Evolutionary conservation across 2,888 invertebrate species (phyloP).

Genomic region (Pristionchus maxplancki): DNA sequence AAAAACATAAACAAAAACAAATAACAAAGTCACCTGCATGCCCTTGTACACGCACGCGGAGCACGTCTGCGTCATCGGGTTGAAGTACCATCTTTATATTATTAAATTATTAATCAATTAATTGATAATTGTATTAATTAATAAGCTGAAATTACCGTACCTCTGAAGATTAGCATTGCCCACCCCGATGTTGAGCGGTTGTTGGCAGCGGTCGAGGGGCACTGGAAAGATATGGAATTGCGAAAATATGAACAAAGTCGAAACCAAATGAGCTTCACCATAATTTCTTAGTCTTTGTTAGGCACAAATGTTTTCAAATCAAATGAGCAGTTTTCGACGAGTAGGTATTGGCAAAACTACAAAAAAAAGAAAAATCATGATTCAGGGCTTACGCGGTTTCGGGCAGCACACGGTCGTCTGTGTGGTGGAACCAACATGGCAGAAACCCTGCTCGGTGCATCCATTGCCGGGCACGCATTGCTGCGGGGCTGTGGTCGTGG

Average conservation of each 20-base stretch:
- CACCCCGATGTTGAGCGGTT: conserved; percentile 74
- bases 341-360: too few species aligned
- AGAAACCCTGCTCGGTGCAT: conserved; percentile 65
- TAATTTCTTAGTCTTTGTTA: background rate
- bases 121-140: background rate
- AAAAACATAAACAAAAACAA: background rate
- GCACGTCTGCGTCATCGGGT: conserved; percentile 72
- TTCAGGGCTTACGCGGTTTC: conserved; percentile 71
- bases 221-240: conserved; percentile 60
- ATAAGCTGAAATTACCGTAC: conserved; percentile 54
- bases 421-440: conserved; percentile 74
- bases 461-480: conserved; percentile 49
- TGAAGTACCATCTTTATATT: conserved; percentile 73
- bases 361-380: too few species aligned
- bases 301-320: background rate
- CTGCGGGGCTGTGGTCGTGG: conserved; percentile 59
- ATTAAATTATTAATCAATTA: background rate
- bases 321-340: background rate
- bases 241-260: background rate
- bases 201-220: conserved; percentile 72
- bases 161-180: conserved; percentile 76
- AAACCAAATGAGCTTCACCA: background rate
- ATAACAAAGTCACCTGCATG: too few species aligned
- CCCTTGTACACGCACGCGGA: conserved; percentile 72
- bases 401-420: conserved; percentile 77